Evolutionary conservation across 2,113 vertebrate genomes (phyloP), one percentile per base, ranked within the genome.

Genomic region (Gracilinanus agilis): DNA sequence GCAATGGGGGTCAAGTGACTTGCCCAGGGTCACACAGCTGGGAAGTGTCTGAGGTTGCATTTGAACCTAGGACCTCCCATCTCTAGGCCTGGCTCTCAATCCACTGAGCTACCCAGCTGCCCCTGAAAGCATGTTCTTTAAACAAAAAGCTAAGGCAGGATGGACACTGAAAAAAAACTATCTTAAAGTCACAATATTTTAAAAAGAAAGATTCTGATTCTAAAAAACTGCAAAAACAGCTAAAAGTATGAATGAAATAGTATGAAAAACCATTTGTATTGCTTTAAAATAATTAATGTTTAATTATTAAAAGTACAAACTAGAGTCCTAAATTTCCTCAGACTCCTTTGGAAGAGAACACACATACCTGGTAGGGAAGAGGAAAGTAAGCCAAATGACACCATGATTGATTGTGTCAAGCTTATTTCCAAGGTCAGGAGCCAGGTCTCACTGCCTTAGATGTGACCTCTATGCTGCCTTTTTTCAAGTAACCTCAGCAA

Each of bases 131-230:
- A 91, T 53, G 67, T 93, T 25, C 54, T 89, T 53, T 55, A 92
- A 89, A 54, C 29, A 55, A n/a, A 89, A 54, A 24, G 89, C 16
- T 93, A 89, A 0, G 16, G 19, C 92, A 88, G 89, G 34, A 92
- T 24, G 25, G 53, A 92, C 55, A 95, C 19, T 94, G 95, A 97
- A 94, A 67, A 25, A 94, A 92, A 2, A 92, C 97, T 98, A 96
- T 95, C 24, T 91, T 91, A 95, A 27, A 29, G 3, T 90, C 89
- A 91, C 21, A 54, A 91, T 23, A 56, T 49, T 83, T 7, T 83
- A 83, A 83, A 83, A 16, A 8, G 23, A 83, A 83, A 83, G 91
- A 93, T 91, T 96, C 49, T 92, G 75, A 96, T 96, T 96, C 25
- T 44, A 96, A 95, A 89, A 96, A 89, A 91, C 9, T 44, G 58